Base-by-base conservation (phyloP, 1,140 invertebrate genomes). In the Ostrea denselamellosa region DNA sequence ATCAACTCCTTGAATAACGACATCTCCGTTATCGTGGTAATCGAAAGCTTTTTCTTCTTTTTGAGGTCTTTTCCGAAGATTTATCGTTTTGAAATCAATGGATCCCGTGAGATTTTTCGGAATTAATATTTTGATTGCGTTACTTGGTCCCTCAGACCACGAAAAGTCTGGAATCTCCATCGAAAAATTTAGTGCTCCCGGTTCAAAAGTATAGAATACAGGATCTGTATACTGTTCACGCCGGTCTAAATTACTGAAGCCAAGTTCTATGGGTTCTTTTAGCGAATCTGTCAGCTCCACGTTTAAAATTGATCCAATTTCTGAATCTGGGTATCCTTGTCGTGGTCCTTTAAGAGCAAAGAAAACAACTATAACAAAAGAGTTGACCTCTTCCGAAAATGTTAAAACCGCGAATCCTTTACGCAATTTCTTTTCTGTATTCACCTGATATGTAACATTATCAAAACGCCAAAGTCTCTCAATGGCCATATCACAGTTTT, bases 1-100 rank as follows among this genome's bases (percentile, higher is more conserved):
- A 83, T 93, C 84, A 8, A 93, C 89, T 0, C 86, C 92, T 68
- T 92, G 91, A 5, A 92, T 88, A 44, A 92, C 77, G 19, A 90
- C 86, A 4, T 85, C 28, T 0, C 53, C 87, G 68, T 90, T 89
- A 28, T 89, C 28, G 56, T 87, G 90, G 10, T 91, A 53, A 14
- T 28, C 85, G 0, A 85, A 85, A 3, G 68, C 85, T 1, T 56
- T 85, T 19, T 90, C 91, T 81, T 68, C 87, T 19, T 54, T 87
- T 54, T 85, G 58, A 3, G 81, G 77, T n/a, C 91, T 52, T 54
- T 87, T 89, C 19, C 86, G 83, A 25, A 91, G 83, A 58, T 28
- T 58, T 0, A 90, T 25, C 10, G 83, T 83, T 9, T 84, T 62
- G 17, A 91, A 10, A n/a, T 85, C 51, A 19, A 90, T 53, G 10